Percentiles rank a stretch among this genome's conserved stretches.
Evolutionary conservation across 2,113 vertebrate genomes (phyloP).

Genomic region (Pipa parva): DNA sequence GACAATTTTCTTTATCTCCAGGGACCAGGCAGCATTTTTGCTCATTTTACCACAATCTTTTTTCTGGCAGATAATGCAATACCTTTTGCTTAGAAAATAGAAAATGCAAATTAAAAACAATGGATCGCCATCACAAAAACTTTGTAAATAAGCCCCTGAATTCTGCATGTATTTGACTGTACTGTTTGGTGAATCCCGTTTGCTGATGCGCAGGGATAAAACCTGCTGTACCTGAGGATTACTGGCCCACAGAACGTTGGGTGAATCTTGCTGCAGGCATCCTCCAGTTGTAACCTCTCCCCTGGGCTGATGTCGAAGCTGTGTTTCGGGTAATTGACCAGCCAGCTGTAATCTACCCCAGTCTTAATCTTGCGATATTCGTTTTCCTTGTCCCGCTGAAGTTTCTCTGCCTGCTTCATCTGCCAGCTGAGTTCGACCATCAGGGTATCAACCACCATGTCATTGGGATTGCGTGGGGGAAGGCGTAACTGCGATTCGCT

Average conservation of each 20-base stretch:
- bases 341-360: slow-evolving; percentile 94
- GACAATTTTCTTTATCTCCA: too few species aligned
- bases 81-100: too few species aligned
- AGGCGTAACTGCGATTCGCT: slow-evolving; percentile 66
- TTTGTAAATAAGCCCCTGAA: too few species aligned
- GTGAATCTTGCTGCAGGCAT: slow-evolving; percentile 82
- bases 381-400: slow-evolving; percentile 74
- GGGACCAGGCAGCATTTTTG: too few species aligned
- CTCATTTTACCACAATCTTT: too few species aligned
- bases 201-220: too few species aligned
- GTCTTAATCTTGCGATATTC: slow-evolving; percentile 76
- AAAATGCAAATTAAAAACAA: too few species aligned
- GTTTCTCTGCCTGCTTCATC: slow-evolving; percentile 81
- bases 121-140: too few species aligned
- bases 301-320: slow-evolving; percentile 76
- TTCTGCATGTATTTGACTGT: too few species aligned
- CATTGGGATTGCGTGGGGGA: slow-evolving; percentile 66
- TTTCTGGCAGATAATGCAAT: too few species aligned
- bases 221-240: slow-evolving; percentile 80
- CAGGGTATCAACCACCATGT: slow-evolving; percentile 88
- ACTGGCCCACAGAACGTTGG: slow-evolving; percentile 85
- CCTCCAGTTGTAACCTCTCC: slow-evolving; percentile 83
- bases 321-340: slow-evolving; percentile 73
- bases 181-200: too few species aligned
- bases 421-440: slow-evolving; percentile 95